These are phyloP conservation scores for Catamblyrhynchus diadema DNA, from an alignment of 2,797 vertebrate species.

Conservation along the genomic window DNA sequence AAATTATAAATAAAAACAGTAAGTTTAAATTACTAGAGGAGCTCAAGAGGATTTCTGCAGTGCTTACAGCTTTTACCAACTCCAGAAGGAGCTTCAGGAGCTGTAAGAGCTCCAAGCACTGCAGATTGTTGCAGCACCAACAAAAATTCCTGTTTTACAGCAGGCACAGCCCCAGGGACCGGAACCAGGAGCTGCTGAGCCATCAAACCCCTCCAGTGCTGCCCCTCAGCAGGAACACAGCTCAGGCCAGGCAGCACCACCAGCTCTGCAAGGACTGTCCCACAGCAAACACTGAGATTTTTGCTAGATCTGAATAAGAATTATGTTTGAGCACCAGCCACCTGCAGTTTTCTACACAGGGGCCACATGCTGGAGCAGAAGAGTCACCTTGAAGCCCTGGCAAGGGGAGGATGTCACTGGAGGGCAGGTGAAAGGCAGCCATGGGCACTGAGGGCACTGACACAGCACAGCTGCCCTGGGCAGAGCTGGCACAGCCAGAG, in stretches of 20 bases:
- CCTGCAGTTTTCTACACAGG: neutral
- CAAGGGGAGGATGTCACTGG: neutral
- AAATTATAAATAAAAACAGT: neutral
- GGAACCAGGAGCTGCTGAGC: neutral
- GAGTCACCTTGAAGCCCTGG: neutral
- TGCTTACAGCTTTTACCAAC: neutral
- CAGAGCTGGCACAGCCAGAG: neutral
- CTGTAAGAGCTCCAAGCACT: neutral
- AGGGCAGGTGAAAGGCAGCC: neutral
- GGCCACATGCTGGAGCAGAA: neutral
- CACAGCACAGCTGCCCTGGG: neutral
- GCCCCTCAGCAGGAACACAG: neutral
- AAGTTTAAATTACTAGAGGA: neutral
- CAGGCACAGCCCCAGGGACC: neutral
- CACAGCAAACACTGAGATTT: neutral
- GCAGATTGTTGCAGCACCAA: neutral
- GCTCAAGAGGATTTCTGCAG: neutral
- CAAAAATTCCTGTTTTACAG: neutral
- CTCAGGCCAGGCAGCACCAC: neutral
- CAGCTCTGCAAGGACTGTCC: neutral
- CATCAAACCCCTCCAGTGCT: neutral
- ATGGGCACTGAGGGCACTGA: neutral
- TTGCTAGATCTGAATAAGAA: neutral
- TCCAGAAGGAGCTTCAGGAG: neutral
- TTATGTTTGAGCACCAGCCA: neutral